phyloP scores from a whole-genome alignment of 1,140 invertebrate genomes.

The Pseudoatta argentina region DNA sequence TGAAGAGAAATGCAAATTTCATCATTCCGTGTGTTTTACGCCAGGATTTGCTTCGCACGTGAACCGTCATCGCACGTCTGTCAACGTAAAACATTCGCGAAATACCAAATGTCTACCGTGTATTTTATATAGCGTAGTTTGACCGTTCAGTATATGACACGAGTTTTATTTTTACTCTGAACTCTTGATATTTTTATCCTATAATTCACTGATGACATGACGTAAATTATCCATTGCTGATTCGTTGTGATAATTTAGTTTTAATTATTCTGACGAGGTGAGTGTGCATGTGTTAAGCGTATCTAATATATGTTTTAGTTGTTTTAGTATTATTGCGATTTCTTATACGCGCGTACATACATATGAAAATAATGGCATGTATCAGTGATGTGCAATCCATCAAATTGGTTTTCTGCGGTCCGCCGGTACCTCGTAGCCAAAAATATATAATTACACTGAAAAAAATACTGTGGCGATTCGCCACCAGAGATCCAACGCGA shows the following conservation, averaged over 20 bases:
- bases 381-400: too few species aligned
- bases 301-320: background rate
- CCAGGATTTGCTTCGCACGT: conserved; percentile 2
- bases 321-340: background rate
- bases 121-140: background rate
- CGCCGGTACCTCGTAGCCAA: too few species aligned
- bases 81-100: background rate
- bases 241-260: conserved; percentile 16
- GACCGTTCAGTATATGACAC: conserved; percentile 8
- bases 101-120: background rate
- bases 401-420: too few species aligned
- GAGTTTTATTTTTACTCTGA: background rate
- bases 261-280: conserved; percentile 3
- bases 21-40: background rate
- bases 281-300: background rate
- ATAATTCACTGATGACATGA: background rate
- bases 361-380: background rate
- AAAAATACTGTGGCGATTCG: too few species aligned
- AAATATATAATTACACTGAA: too few species aligned
- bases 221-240: background rate
- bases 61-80: background rate
- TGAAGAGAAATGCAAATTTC: conserved; percentile 23
- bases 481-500: too few species aligned
- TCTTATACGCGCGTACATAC: background rate
- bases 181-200: background rate